Evolutionary conservation across 2,113 vertebrate species (phyloP).

Genomic region (Lampris incognitus): DNA sequence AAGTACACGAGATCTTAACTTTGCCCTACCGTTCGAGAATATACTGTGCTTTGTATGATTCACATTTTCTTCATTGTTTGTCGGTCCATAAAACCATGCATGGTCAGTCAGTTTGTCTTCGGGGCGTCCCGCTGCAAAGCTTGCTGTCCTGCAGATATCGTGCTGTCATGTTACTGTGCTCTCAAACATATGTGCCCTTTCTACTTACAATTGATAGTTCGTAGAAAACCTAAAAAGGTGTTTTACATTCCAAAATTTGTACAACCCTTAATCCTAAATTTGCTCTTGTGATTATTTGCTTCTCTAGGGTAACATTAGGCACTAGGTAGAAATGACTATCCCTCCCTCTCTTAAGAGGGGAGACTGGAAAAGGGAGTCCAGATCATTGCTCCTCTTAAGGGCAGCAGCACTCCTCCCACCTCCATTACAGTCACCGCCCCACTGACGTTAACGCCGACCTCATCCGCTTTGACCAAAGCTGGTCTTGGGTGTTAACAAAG

Average conservation of each 20-base stretch:
- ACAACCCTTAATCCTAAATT: background rate
- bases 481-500: background rate
- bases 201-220: background rate
- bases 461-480: no score
- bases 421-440: no score
- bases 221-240: background rate
- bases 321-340: background rate
- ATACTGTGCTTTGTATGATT: no score
- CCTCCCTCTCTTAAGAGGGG: background rate
- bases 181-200: background rate
- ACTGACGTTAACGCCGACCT: no score
- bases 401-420: no score
- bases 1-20: background rate
- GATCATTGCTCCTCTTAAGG: no score
- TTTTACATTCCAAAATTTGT: background rate
- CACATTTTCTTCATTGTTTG: background rate
- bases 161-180: constrained; percentile 1
- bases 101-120: background rate
- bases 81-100: constrained; percentile 5
- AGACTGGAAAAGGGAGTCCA: no score
- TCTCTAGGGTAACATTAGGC: background rate
- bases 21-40: no score
- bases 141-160: background rate
- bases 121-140: no score
- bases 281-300: no score